Base-by-base conservation (phyloP, 1,140 invertebrate genomes). In the Drosophila arawakana region DNA sequence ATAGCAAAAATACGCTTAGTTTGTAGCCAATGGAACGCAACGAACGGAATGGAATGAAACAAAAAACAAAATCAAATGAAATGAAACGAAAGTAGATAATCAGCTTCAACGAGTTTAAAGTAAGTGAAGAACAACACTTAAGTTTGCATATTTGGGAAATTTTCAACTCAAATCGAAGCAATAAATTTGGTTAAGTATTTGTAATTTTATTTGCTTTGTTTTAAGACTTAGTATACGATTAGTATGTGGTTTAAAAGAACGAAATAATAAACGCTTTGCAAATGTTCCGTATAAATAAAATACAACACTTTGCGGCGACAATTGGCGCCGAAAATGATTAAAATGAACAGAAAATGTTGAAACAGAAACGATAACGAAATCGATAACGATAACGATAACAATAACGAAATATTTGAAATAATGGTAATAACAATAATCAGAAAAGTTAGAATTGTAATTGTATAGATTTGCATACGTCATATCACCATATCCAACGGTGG, bases 401-500 rank as follows among this genome's bases (percentile, higher is more conserved):
- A 76, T 37, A 73, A 81, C 30, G 7, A 37, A 58, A 70, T 52
- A 81, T 69, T 58, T 58, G 43, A 47, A 41, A 41, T 76, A 79
- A 76, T 72, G 63, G 83, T 58, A 72, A 81, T 50, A 58, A 76
- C 73, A 74, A 75, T 83, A 88, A 85, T 84, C 79, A 83, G 84
- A 72, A 85, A 71, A 72, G 79, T 80, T 80, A 80, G 77, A 84
- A 52, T 90, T 85, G 80, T 77, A 89, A 89, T 91, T 88, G 83
- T 89, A 88, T 89, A 88, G 84, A 88, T 88, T 91, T 96, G 96
- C 96, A 96, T 97, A 97, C 97, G 97, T 98, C 98, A 99, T 99
- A 95, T 99, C 99, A 95, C 99, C 99, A 96, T 99, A 99, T 94
- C 98, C 98, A 94, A 99, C 98, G 94, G 98, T 99, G 94, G 98